Conservation (phyloP, 2,797 vertebrate genomes). For the Petrocephalus schoutedeni region DNA sequence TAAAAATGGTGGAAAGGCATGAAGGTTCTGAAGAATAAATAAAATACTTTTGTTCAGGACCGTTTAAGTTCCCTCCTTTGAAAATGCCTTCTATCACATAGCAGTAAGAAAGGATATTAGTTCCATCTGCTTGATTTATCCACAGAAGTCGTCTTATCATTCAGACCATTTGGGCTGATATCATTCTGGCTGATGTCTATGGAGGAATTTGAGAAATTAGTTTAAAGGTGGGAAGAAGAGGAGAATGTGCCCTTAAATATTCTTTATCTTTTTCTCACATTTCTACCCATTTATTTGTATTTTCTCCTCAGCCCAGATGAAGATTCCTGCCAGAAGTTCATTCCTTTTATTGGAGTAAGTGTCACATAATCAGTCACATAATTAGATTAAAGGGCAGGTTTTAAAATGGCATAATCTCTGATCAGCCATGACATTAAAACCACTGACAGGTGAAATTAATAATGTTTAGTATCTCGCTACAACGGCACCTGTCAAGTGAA, state of each 20-base stretch:
- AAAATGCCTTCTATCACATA: background rate
- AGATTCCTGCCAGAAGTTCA: slow-evolving; percentile 97
- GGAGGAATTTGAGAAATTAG: background rate
- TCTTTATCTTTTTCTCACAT: background rate
- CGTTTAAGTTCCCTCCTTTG: background rate
- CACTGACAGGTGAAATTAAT: background rate
- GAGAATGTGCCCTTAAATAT: background rate
- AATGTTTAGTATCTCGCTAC: background rate
- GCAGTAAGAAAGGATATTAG: background rate
- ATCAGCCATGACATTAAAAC: background rate
- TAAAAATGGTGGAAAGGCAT: background rate
- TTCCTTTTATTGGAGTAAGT: slow-evolving; percentile 93
- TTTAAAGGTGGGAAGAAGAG: background rate
- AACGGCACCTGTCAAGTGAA: background rate
- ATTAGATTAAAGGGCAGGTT: background rate
- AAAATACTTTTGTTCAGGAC: background rate
- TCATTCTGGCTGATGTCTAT: slow-evolving; percentile 18
- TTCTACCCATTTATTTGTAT: background rate
- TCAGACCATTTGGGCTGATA: background rate
- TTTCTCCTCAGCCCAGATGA: slow-evolving; percentile 76
- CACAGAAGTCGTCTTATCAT: background rate
- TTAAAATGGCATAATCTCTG: background rate
- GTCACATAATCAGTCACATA: background rate
- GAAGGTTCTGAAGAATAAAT: background rate
- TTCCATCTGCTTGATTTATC: background rate